A percentile compares a stretch with the other conserved stretches of the same genome.
These are phyloP conservation scores for Phallusia fumigata DNA, from an alignment of 23 tunicate genomes.

Conservation along the genomic window DNA sequence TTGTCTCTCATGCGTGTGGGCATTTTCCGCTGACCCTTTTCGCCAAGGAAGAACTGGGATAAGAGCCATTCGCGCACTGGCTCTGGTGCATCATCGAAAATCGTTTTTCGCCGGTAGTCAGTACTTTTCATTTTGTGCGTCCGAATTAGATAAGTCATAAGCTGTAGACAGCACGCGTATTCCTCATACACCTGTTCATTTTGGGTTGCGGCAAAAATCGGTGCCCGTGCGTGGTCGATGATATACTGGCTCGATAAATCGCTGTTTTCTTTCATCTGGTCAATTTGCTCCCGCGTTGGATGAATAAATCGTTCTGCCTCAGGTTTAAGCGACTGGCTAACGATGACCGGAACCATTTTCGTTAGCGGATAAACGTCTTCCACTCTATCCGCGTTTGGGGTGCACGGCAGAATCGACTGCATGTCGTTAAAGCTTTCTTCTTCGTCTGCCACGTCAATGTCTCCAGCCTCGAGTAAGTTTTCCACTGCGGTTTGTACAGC, in stretches of 20 bases:
- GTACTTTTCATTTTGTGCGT: background rate
- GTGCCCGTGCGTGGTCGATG: conserved; percentile 23
- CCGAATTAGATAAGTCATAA: conserved; percentile 20
- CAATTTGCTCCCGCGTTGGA: conserved; percentile 10
- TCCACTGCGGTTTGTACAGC: conserved; percentile 24
- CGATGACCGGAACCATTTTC: conserved; percentile 24
- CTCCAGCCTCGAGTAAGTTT: conserved; percentile 9
- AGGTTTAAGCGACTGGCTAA: conserved; percentile 2
- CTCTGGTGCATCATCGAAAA: background rate
- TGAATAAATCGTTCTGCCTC: conserved; percentile 34
- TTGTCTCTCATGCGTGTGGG: conserved; percentile 40
- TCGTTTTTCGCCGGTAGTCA: background rate
- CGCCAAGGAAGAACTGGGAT: conserved; percentile 24
- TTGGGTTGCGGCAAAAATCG: background rate
- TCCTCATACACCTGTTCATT: conserved; percentile 17
- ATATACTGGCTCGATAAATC: background rate
- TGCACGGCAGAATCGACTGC: conserved; percentile 16
- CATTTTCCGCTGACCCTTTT: conserved; percentile 14
- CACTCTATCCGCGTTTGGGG: conserved; percentile 16
- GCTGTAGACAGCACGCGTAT: conserved; percentile 28
- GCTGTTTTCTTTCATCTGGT: conserved; percentile 6
- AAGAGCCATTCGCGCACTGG: conserved; percentile 13
- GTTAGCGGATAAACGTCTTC: conserved; percentile 41
- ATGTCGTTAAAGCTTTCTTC: conserved; percentile 13
- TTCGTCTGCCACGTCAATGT: conserved; percentile 10